These are phyloP conservation scores for Ochropacha duplaris DNA, from an alignment of 2,888 invertebrate species.

Conservation along the genomic window DNA sequence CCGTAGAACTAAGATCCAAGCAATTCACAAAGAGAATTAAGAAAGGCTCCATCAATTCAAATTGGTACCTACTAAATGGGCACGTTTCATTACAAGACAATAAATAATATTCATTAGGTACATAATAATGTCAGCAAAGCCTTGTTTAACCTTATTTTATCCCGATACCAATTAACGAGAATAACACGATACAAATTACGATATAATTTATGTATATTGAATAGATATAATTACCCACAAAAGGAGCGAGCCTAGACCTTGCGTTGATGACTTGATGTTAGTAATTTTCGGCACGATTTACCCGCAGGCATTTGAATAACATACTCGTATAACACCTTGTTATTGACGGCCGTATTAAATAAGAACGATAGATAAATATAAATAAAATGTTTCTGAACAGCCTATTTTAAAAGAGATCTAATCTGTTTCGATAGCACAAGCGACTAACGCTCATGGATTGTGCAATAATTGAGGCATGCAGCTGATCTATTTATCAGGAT, in stretches of 20 bases:
- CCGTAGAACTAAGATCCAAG: no score
- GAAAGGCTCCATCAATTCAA: no score
- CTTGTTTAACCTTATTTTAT: background rate
- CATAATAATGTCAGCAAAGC: no score
- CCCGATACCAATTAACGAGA: background rate
- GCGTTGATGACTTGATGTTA: constrained; percentile 16
- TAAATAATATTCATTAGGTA: no score
- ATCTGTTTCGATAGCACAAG: background rate
- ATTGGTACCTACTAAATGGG: no score
- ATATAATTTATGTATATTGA: background rate
- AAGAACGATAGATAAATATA: background rate
- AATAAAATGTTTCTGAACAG: background rate
- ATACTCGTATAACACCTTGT: constrained; percentile 16
- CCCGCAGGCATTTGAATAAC: constrained; percentile 24
- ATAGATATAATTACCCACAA: constrained; percentile 5
- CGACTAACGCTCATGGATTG: background rate
- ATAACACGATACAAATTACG: background rate
- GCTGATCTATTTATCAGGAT: constrained; percentile 4
- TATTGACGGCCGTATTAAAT: constrained; percentile 5
- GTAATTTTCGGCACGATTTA: constrained; percentile 39
- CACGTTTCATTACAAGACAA: no score
- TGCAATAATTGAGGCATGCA: background rate
- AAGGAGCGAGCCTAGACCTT: constrained; percentile 8
- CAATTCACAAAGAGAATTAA: no score
- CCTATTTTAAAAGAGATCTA: background rate